Evolutionary conservation across 2,797 vertebrate species (phyloP).

Genomic region (Thunnus albacares): DNA sequence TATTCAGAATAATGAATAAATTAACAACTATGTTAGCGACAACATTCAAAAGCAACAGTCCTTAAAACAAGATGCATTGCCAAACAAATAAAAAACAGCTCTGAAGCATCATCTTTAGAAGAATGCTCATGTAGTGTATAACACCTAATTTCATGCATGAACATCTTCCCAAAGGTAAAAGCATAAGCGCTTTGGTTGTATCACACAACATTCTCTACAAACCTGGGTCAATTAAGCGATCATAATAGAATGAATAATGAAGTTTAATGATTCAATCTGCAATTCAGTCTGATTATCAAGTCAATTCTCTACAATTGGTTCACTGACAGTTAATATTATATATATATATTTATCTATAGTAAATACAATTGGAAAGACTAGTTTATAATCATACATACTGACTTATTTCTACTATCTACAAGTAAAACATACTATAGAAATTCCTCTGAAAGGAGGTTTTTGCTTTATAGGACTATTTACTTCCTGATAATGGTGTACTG

Average conservation of each 20-base stretch:
- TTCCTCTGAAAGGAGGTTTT: constrained; percentile 9
- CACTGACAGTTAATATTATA: neutral
- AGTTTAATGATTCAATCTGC: neutral
- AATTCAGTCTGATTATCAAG: neutral
- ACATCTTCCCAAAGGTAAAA: constrained; percentile 1
- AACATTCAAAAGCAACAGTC: neutral
- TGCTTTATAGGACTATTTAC: constrained; percentile 32
- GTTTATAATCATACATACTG: neutral
- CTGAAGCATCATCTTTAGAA: neutral
- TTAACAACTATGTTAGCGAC: neutral
- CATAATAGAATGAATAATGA: neutral
- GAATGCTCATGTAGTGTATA: neutral
- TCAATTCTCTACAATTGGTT: neutral
- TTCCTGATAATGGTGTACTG: constrained; percentile 42
- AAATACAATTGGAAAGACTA: neutral
- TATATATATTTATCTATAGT: neutral
- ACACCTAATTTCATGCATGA: neutral
- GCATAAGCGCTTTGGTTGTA: neutral
- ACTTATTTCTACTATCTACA: neutral
- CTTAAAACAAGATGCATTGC: neutral
- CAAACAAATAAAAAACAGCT: neutral
- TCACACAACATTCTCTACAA: neutral
- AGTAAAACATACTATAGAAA: constrained; percentile 40
- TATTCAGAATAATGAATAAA: constrained; percentile 1
- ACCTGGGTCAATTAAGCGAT: neutral